These are phyloP conservation scores for Brachypalpus laphriformis DNA, from an alignment of 2,888 invertebrate genomes.

Conservation along the genomic window DNA sequence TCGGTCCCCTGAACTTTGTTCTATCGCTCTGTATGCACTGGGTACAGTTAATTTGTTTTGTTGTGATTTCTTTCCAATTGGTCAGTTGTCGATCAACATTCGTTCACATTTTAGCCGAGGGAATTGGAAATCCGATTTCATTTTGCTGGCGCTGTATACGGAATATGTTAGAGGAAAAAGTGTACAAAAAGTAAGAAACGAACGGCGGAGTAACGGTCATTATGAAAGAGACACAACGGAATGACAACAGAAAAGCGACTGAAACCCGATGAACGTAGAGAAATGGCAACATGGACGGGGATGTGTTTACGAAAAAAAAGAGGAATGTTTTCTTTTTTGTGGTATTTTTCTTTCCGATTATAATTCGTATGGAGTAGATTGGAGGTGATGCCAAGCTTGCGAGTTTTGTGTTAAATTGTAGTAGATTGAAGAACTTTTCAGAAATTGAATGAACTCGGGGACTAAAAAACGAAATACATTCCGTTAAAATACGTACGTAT, in stretches of 20 bases:
- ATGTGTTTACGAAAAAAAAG: conserved; percentile 60
- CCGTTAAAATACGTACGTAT: no score
- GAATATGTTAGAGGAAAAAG: background rate
- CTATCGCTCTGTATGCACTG: background rate
- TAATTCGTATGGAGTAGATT: conserved; percentile 82
- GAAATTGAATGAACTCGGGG: no score
- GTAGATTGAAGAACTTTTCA: no score
- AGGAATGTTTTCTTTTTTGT: conserved; percentile 41
- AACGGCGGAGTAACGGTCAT: conserved; percentile 56
- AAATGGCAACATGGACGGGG: conserved; percentile 61
- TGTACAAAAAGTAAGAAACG: conserved; percentile 34
- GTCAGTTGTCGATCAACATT: background rate
- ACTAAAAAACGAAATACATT: no score
- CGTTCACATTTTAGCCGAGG: background rate
- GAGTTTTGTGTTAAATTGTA: background rate
- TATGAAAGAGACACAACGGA: conserved; percentile 73
- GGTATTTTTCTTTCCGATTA: conserved; percentile 55
- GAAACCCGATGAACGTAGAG: conserved; percentile 56
- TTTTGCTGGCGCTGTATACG: conserved; percentile 20
- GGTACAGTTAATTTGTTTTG: background rate
- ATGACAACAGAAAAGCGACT: conserved; percentile 77
- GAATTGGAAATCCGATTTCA: background rate
- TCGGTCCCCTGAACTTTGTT: background rate
- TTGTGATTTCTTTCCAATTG: background rate
- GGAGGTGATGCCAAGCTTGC: conserved; percentile 84